Conservation (phyloP, 2,888 invertebrate species). For the Pandemis heparana region DNA sequence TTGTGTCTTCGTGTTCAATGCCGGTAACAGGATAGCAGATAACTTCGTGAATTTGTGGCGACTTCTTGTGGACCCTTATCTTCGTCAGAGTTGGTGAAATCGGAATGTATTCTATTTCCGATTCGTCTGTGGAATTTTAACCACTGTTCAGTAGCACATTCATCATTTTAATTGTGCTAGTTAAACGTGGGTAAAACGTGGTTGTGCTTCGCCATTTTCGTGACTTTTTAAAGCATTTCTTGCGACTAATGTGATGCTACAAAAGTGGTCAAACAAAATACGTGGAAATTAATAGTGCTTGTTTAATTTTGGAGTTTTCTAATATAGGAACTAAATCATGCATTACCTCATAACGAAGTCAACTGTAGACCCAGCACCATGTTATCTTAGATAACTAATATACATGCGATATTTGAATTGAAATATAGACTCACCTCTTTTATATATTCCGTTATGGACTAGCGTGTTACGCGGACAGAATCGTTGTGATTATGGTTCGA, state of each 20-base stretch:
- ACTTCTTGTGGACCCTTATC: constrained; percentile 90
- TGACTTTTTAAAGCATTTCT: constrained; percentile 65
- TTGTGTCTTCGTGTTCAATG: constrained; percentile 68
- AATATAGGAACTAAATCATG: constrained; percentile 47
- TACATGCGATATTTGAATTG: constrained; percentile 63
- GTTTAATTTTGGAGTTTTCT: constrained; percentile 82
- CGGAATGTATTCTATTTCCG: constrained; percentile 93
- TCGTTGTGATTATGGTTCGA: constrained; percentile 66
- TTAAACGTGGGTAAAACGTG: constrained; percentile 78
- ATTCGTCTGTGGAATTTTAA: constrained; percentile 89
- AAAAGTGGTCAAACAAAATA: constrained; percentile 58
- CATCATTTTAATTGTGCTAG: constrained; percentile 55
- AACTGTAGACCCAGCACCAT: constrained; percentile 74
- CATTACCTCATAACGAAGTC: constrained; percentile 68
- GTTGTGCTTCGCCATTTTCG: constrained; percentile 69
- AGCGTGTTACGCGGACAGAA: constrained; percentile 66
- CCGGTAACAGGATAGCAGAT: constrained; percentile 86
- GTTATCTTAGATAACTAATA: constrained; percentile 59
- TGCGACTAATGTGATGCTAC: constrained; percentile 68
- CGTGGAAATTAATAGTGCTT: constrained; percentile 59
- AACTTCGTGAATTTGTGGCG: constrained; percentile 82
- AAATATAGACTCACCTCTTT: constrained; percentile 73
- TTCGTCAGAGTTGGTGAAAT: constrained; percentile 92
- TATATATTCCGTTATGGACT: constrained; percentile 66
- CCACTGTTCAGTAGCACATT: constrained; percentile 61